Percentiles rank a stretch among this genome's conserved stretches.
These are phyloP conservation scores for Sacculina carcini DNA, from an alignment of 2,888 invertebrate species.

Conservation along the genomic window DNA sequence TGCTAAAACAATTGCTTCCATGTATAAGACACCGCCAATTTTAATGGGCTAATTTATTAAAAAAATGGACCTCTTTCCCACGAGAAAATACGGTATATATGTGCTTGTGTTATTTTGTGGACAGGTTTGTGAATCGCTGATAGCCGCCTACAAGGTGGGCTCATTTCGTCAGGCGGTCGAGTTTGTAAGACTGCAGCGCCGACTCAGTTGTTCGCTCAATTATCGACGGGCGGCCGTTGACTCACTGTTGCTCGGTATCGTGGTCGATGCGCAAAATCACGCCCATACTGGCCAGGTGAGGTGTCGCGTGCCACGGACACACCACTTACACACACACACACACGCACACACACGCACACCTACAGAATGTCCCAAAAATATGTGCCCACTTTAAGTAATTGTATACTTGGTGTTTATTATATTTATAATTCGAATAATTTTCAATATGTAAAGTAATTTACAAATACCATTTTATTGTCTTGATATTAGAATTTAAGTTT, in stretches of 20 bases:
- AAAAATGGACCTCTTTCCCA: not conserved
- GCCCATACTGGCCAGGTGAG: constrained; percentile 14
- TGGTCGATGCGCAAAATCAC: constrained; percentile 24
- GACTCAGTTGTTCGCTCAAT: constrained; percentile 55
- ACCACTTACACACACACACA: too few relatives aligned
- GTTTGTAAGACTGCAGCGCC: constrained; percentile 54
- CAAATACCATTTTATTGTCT: too few relatives aligned
- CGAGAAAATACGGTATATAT: constrained; percentile 2
- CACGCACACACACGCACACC: too few relatives aligned
- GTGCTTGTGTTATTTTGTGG: constrained; percentile 14
- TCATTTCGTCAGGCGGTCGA: constrained; percentile 78
- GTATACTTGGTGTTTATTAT: too few relatives aligned
- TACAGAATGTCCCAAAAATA: too few relatives aligned
- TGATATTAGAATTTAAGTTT: too few relatives aligned
- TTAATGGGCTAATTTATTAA: too few relatives aligned
- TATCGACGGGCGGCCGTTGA: constrained; percentile 37
- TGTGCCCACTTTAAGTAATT: too few relatives aligned
- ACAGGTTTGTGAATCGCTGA: constrained; percentile 67
- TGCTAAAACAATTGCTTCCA: too few relatives aligned
- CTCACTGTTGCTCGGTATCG: constrained; percentile 39
- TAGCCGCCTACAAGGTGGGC: constrained; percentile 76
- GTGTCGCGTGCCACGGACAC: too few relatives aligned
- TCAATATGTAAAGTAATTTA: too few relatives aligned
- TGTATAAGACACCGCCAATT: not conserved
- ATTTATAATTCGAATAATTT: too few relatives aligned